A percentile compares a stretch with the other conserved stretches of the same genome.
Evolutionary conservation across 2,113 vertebrate genomes (phyloP).

Genomic region (Charina bottae): DNA sequence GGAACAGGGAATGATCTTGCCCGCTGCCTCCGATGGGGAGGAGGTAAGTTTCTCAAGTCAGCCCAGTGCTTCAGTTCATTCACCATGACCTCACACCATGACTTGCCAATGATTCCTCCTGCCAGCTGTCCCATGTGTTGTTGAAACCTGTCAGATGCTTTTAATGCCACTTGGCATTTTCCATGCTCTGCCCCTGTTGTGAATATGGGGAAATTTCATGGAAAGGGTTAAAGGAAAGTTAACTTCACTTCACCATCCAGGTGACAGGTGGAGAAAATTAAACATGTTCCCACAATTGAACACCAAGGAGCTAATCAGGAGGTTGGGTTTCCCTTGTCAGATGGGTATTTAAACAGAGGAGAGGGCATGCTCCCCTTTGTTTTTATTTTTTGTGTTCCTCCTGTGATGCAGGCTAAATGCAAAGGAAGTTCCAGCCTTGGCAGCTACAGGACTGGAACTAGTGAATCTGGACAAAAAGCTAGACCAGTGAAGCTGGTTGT

Average conservation of each 20-base stretch:
- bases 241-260: neutral
- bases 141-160: constrained; percentile 12
- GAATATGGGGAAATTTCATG: neutral
- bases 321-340: neutral
- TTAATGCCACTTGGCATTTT: neutral
- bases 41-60: constrained; percentile 64
- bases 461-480: neutral
- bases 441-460: neutral
- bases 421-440: neutral
- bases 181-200: neutral
- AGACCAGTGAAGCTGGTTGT: neutral
- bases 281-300: neutral
- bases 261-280: neutral
- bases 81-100: neutral
- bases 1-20: constrained; percentile 81
- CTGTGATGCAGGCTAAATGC: neutral
- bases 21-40: constrained; percentile 82
- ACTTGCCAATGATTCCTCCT: neutral
- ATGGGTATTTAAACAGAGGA: neutral
- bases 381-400: neutral
- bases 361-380: neutral
- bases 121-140: neutral
- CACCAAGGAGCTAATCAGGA: neutral
- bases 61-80: neutral
- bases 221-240: neutral